A percentile compares a stretch with the other conserved stretches of the same genome.
Evolutionary conservation across 2,113 vertebrate genomes (phyloP).

Genomic region (Xyrauchen texanus): DNA sequence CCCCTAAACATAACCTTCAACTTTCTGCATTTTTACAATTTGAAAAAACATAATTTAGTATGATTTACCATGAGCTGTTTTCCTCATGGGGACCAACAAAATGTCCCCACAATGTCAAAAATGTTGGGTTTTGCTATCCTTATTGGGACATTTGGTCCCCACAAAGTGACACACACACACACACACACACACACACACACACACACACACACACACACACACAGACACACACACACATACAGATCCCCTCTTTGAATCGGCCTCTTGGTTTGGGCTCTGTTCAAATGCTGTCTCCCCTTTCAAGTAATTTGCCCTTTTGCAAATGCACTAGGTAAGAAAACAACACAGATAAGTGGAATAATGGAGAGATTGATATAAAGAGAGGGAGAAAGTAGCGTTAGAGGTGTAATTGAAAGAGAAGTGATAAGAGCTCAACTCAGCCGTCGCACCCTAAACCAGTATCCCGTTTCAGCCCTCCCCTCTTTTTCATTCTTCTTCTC

Average conservation of each 20-base stretch:
- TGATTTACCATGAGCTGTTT: too few relatives aligned
- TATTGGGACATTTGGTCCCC: too few relatives aligned
- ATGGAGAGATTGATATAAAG: conserved; percentile 35
- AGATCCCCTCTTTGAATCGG: background rate
- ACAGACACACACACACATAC: too few relatives aligned
- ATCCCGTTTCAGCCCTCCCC: conserved; percentile 34
- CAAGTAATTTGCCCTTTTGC: conserved; percentile 39
- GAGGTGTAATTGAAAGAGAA: conserved; percentile 50
- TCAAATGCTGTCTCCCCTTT: conserved; percentile 30
- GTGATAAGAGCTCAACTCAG: conserved; percentile 45
- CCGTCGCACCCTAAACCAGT: conserved; percentile 43
- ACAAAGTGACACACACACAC: too few relatives aligned
- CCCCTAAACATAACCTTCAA: too few relatives aligned
- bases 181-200: too few relatives aligned
- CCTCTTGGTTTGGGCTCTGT: conserved; percentile 5
- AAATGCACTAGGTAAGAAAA: conserved; percentile 35
- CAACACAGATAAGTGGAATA: conserved; percentile 31
- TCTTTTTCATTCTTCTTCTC: background rate
- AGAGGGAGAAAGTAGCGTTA: conserved; percentile 27
- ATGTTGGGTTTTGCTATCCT: too few relatives aligned
- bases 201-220: too few relatives aligned
- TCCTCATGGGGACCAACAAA: too few relatives aligned
- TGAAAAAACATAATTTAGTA: too few relatives aligned
- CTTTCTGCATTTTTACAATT: too few relatives aligned
- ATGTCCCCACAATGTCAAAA: too few relatives aligned